Evolutionary conservation across 1,140 invertebrate genomes (phyloP), one percentile per base, ranked within the genome.

Genomic region (Drosophila busckii): DNA sequence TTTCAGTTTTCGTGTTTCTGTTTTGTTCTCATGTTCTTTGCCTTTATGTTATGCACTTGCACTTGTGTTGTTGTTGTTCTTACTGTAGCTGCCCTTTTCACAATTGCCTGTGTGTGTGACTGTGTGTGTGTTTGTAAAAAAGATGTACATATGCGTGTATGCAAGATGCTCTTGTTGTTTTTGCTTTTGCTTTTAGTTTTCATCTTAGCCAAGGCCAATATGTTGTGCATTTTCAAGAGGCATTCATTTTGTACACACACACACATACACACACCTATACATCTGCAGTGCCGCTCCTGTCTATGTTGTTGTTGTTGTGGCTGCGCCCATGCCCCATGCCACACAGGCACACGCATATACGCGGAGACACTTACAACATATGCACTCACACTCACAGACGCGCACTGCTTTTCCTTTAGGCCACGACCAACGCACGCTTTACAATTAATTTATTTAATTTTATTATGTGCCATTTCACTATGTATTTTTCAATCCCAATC

Each of bases 401-500:
- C 13, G 45, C 28, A 56, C n/a, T 64, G 31, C 31, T 63, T 53
- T 41, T n/a, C n/a, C n/a, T n/a, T 26, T 42, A 25, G 15, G 25
- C 48, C 23, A 25, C 56, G 49, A 60, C 40, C 35, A 40, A 40
- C 37, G 55, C 55, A 56, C 63, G 38, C 48, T 59, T 31, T 35
- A 8, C 12, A 38, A 29, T 52, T 63, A 59, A 52, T 64, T 16
- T 64, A 13, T 10, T 20, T 65, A 49, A 50, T 38, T 53, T 50
- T 34, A 10, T 65, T 15, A 22, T 53, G 28, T 55, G 46, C 41
- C 34, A 53, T 66, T 46, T 76, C 66, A 65, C 65, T 62, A 38
- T 42, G 38, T 37, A 64, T 49, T 71, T 61, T 80, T 75, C 53
- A 52, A 61, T 80, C 69, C 46, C 55, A 80, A 80, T 80, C 58